phyloP scores from a whole-genome alignment of 2,888 invertebrate species.

The Argyra leucocephala region DNA sequence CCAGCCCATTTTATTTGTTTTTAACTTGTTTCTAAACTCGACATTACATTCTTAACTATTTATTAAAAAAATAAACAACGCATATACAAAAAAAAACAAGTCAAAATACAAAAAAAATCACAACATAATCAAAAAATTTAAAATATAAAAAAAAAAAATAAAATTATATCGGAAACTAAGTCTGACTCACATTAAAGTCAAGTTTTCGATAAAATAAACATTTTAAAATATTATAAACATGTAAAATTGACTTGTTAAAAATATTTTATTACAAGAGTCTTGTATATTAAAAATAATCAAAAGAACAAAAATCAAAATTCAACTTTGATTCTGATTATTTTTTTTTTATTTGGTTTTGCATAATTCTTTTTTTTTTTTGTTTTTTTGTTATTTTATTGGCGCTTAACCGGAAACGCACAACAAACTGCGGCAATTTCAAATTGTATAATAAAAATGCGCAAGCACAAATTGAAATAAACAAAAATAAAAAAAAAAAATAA shows the following conservation, averaged over 20 bases:
- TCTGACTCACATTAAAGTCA: too few species aligned
- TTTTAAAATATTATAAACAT: background rate
- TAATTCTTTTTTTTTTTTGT: background rate
- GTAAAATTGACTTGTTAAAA: background rate
- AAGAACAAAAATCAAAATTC: background rate
- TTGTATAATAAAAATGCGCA: background rate
- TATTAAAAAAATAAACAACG: too few species aligned
- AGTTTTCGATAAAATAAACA: too few species aligned
- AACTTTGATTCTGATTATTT: background rate
- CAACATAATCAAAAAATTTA: too few species aligned
- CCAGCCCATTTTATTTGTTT: too few species aligned
- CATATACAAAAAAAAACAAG: too few species aligned
- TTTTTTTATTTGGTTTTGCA: background rate
- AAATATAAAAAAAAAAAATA: too few species aligned
- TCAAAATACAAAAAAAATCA: too few species aligned
- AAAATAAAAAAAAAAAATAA: too few species aligned
- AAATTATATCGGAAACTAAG: too few species aligned
- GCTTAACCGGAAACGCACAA: constrained; percentile 11
- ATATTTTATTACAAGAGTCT: background rate
- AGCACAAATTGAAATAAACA: background rate
- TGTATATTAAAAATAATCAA: background rate
- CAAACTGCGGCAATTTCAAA: background rate
- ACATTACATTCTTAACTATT: too few species aligned
- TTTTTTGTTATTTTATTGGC: background rate
- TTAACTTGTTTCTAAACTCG: too few species aligned